phyloP scores from a whole-genome alignment of 2,797 vertebrate genomes.

The Gymnodraco acuticeps region DNA sequence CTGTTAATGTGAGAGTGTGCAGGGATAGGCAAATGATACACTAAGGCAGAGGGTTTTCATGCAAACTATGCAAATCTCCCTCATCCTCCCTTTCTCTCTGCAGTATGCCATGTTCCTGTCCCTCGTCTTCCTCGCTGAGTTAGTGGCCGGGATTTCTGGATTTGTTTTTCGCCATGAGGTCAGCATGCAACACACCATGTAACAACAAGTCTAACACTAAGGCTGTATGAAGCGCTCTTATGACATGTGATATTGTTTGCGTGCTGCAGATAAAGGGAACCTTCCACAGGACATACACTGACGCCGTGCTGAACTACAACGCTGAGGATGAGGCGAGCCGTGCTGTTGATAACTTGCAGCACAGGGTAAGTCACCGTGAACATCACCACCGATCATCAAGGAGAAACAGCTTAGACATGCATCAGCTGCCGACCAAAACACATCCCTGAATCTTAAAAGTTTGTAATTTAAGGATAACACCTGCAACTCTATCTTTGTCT shows the following conservation, averaged over 20 bases:
- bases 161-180: slow-evolving; percentile 99
- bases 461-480: not conserved
- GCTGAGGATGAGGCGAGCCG: slow-evolving; percentile 93
- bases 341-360: slow-evolving; percentile 95
- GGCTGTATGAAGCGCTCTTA: slow-evolving; percentile 2
- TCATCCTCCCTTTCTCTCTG: slow-evolving; percentile 52
- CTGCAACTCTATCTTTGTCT: not conserved
- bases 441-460: not conserved
- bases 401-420: not conserved
- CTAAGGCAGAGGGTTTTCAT: slow-evolving; percentile 43
- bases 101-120: slow-evolving; percentile 99
- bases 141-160: slow-evolving; percentile 97
- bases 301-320: slow-evolving; percentile 96
- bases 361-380: slow-evolving; percentile 86
- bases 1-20: slow-evolving; percentile 3
- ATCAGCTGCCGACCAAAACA: not conserved
- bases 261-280: slow-evolving; percentile 94
- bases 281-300: slow-evolving; percentile 94
- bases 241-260: not conserved
- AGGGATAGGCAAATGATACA: slow-evolving; percentile 38
- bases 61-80: slow-evolving; percentile 50
- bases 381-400: no score
- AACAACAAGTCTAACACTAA: not conserved
- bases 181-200: slow-evolving; percentile 58
- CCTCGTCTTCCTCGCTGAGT: slow-evolving; percentile 96